Evolutionary conservation across 1,140 invertebrate species (phyloP), one percentile per base, ranked within the genome.

Genomic region (Acyrthosiphon pisum): DNA sequence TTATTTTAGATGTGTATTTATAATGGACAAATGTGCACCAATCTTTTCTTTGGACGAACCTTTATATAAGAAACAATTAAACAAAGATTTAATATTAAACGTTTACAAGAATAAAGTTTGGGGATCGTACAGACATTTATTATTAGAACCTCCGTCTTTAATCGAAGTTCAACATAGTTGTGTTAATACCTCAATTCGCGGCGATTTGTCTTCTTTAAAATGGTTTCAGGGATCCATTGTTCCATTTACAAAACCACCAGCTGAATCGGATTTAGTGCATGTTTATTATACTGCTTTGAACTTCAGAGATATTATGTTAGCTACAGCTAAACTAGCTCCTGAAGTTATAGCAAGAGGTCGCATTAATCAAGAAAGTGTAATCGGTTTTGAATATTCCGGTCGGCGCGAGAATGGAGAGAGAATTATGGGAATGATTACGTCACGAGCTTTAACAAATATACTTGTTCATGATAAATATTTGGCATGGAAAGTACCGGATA

Each of bases 61-160:
- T 3, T 95, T 97, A 6, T 97, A 97, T 94, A 94, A 95, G n/a
- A 95, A 96, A 26, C 97, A 97, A 94, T 94, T 97, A 4, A 95
- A 96, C 53, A 96, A 97, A 93, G 97, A 98, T 95, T 95, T 99
- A 93, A 96, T 97, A n/a, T 95, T 98, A n/a, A 99, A 99, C 95
- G 96, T 99, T 20, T 96, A 96, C 94, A 95, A 96, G 95, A 95
- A 97, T 95, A 97, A 96, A 30, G 96, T 96, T 95, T 99, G 98
- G 96, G 98, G 98, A 26, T 97, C 96, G 48, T 97, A 98, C 94
- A 96, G 98, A 94, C 96, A 98, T 94, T 94, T 97, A 18, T 94
- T 96, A 23, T 94, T 97, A 1, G 95, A 95, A 37, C 95, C 95
- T 37, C 81, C 95, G 11, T 94, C 95, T 76, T 95, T 95, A 8